Evolutionary conservation across 2,888 invertebrate genomes (phyloP), one percentile per base, ranked within the genome.

Genomic region (Stomorhina lunata): DNA sequence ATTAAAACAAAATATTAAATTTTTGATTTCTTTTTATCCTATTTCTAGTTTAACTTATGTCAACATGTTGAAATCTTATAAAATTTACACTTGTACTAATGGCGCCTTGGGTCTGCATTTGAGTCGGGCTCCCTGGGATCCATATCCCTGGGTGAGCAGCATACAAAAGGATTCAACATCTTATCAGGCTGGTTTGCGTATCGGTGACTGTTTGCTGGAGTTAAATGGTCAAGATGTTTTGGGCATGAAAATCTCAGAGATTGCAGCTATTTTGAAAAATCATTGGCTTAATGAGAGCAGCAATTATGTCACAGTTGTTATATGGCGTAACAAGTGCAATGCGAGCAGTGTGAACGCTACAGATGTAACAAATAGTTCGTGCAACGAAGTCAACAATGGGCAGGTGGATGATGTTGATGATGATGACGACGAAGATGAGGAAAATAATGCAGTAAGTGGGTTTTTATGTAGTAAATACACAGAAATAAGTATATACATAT

Each of bases 41-140:
- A 53, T 17, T 84, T 80, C n/a, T 78, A 87, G 86, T 66, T 76
- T 34, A 71, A 43, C 43, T n/a, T 27, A 45, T 48, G n/a, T 15
- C 50, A 71, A 50, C 48, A 90, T 91, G 91, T 85, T 90, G 48
- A 90, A 90, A 83, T 86, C 89, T 61, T 91, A 89, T 85, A 90
- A 88, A 84, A 88, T 91, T 57, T 87, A 87, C 61, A 89, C 88
- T 34, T 88, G 89, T 78, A 87, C 93, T 73, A 92, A 93, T 1
- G 93, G 93, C 80, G 93, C 93, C 4, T 93, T 95, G 57, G 96
- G 95, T 1, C 94, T 96, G 88, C 93, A 95, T 81, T 91, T 96
- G 71, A 95, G 95, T 4, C 93, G 95, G 84, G 95, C 95, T 1
- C 93, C 95, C 72, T 96, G 95, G 95, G 95, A 96, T 88, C 95